Conservation (phyloP, 2,888 invertebrate genomes). For the Melinopterus prodromus region DNA sequence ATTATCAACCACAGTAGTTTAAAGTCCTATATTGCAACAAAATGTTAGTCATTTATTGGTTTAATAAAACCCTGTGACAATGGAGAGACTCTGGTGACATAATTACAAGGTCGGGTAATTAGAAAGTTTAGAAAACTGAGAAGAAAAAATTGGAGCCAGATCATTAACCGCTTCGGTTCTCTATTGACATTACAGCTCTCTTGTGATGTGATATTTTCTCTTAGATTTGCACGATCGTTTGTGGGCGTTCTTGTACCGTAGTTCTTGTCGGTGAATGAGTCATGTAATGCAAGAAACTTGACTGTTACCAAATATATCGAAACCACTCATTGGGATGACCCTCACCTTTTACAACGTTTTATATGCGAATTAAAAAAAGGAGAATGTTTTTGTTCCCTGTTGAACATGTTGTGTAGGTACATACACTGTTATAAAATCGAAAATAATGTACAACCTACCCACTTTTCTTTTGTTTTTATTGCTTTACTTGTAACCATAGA, state of each 20-base stretch:
- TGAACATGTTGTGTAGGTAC: neutral
- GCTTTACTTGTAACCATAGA: too few species aligned
- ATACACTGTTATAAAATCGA: too few species aligned
- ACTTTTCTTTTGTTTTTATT: too few species aligned
- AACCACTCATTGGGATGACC: neutral
- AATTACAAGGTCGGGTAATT: neutral
- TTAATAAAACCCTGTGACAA: neutral
- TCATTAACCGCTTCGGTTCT: neutral
- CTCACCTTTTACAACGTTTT: neutral
- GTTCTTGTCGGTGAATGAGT: neutral
- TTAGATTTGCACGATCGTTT: neutral
- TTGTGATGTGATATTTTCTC: neutral
- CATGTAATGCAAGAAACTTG: neutral
- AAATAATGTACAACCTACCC: too few species aligned
- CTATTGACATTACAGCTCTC: neutral
- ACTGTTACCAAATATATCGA: neutral
- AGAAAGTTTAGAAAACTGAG: neutral
- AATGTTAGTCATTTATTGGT: too few species aligned
- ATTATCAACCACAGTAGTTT: too few species aligned
- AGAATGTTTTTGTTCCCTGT: neutral
- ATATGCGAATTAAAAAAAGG: neutral
- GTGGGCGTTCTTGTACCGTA: neutral
- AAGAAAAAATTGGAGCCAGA: neutral
- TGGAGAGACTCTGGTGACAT: neutral
- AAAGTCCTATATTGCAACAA: too few species aligned